These are phyloP conservation scores for Drosophila mercatorum DNA, from an alignment of 2,888 invertebrate genomes.

Conservation along the genomic window DNA sequence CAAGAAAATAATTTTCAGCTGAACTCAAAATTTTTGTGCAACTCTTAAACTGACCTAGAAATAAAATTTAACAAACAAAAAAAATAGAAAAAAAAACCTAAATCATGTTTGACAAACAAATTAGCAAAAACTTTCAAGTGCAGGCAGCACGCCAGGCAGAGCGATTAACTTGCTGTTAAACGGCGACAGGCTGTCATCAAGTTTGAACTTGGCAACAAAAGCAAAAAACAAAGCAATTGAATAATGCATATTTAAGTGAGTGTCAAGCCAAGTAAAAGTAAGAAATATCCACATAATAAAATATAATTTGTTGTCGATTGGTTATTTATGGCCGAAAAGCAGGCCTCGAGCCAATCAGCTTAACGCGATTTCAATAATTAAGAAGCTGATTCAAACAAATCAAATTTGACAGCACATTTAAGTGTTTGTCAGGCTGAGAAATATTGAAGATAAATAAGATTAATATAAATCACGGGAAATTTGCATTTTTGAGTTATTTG, in stretches of 20 bases:
- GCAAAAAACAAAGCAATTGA: not conserved
- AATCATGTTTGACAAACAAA: not conserved
- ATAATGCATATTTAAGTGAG: slow-evolving; percentile 3
- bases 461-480: slow-evolving; percentile 1
- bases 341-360: slow-evolving; percentile 3
- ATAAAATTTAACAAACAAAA: not conserved
- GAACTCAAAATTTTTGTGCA: not conserved
- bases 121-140: slow-evolving; percentile 1
- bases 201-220: not conserved
- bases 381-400: slow-evolving; percentile 1
- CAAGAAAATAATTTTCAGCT: not conserved
- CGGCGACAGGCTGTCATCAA: slow-evolving; percentile 1
- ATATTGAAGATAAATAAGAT: not conserved
- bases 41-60: not conserved
- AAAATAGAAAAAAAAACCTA: not conserved
- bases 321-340: slow-evolving; percentile 2
- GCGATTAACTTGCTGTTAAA: slow-evolving; percentile 2
- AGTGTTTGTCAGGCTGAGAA: slow-evolving; percentile 2
- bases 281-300: not conserved
- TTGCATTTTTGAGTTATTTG: not conserved
- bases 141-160: not conserved
- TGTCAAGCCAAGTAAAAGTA: slow-evolving; percentile 5
- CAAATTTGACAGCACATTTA: slow-evolving; percentile 5
- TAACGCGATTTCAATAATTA: not conserved
- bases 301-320: slow-evolving; percentile 3